Base-by-base conservation (phyloP, 2,797 vertebrate genomes). In the Gallinago nigripennis region DNA sequence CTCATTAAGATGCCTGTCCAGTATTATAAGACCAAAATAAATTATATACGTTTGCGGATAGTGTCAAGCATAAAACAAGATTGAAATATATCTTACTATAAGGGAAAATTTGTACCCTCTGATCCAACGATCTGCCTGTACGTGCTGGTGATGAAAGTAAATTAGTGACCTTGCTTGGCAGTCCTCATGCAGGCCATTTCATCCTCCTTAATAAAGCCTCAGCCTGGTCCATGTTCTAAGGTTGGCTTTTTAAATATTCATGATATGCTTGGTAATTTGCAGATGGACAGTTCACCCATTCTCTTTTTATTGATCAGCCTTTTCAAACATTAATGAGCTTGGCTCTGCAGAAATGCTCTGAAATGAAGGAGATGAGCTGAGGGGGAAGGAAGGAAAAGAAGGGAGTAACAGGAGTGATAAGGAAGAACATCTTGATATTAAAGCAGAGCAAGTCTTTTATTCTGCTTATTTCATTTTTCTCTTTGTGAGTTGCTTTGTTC, bases 261-360 rank as follows among this genome's bases (percentile, higher is more conserved):
- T 98, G 91, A 91, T 81, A 60, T 27, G 68, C 79, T 95, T 97
- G 95, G 97, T 97, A 97, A 98, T 98, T 98, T 96, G 96, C 97
- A 95, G 97, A 96, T 97, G 97, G 97, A 91, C 97, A 96, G 70
- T 97, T 98, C 92, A 76, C 97, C 75, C 93, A 61, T 98, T 98
- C 92, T 95, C 95, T 96, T 86, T 28, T n/a, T 98, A 98, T 98
- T 91, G 98, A 98, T 98, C 95, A 94, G 86, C 78, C 95, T 97
- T 96, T 96, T 98, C 95, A 98, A 98, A 98, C 83, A 97, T 98
- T 98, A 94, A 98, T 98, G 97, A 98, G 97, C 95, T 93, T 96
- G 90, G 87, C 88, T 97, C 82, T 96, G 94, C 93, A 96, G 85
- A 96, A 95, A 88, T 92, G 77, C 87, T 84, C 94, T 96, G 56